Percentiles rank a stretch among this genome's conserved stretches.
Evolutionary conservation across 2,797 vertebrate genomes (phyloP).

Genomic region (Syngnathus rostellatus): DNA sequence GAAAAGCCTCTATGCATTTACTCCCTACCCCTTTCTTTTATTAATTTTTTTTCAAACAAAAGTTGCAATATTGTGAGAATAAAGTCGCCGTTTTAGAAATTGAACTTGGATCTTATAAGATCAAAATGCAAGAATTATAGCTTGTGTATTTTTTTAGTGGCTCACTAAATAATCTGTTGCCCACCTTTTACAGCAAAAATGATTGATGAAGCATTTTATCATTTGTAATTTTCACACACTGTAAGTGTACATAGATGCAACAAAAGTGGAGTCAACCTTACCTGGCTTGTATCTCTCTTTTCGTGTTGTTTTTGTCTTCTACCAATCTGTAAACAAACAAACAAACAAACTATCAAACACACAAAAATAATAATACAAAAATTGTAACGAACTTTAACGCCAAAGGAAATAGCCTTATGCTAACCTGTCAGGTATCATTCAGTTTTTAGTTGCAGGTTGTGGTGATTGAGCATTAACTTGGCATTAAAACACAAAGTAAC

Average conservation of each 20-base stretch:
- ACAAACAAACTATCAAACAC: neutral
- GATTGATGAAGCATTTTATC: too few species aligned
- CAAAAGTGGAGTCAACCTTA: neutral
- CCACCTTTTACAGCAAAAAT: too few species aligned
- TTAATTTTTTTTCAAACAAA: neutral
- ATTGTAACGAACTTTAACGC: neutral
- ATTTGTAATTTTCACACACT: too few species aligned
- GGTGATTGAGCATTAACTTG: neutral
- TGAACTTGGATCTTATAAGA: too few species aligned
- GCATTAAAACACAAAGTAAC: neutral
- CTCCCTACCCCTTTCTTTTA: neutral
- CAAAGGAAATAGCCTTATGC: neutral
- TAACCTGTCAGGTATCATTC: neutral
- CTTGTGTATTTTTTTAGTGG: too few species aligned
- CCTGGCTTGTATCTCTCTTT: neutral
- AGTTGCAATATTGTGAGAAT: neutral
- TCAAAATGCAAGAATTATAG: too few species aligned
- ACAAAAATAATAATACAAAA: too few species aligned
- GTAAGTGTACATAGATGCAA: neutral
- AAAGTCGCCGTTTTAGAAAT: neutral
- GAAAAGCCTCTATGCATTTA: constrained; percentile 27
- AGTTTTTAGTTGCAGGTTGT: neutral
- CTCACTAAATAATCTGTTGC: too few species aligned
- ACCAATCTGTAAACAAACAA: neutral
- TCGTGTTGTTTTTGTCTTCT: neutral